Conservation (phyloP, 2,113 vertebrate genomes). For the Pardalotus punctatus region DNA sequence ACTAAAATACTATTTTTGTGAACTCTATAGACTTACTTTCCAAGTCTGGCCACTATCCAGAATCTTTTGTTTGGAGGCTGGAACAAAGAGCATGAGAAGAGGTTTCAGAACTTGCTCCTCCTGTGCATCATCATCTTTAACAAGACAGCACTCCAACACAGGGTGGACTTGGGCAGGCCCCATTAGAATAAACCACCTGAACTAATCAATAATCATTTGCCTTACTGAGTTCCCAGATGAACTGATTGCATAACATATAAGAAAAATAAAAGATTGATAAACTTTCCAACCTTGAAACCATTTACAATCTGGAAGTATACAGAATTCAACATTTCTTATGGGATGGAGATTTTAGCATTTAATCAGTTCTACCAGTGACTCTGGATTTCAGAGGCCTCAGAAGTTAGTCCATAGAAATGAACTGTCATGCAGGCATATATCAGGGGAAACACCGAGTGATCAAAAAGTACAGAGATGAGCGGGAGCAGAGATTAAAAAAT, state of each 20-base stretch:
- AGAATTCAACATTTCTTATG: neutral
- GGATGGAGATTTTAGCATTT: neutral
- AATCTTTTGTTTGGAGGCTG: neutral
- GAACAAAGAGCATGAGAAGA: accelerated
- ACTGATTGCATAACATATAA: neutral
- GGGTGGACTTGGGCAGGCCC: neutral
- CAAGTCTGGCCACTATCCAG: neutral
- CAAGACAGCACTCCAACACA: neutral
- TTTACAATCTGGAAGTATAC: neutral
- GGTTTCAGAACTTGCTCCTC: neutral
- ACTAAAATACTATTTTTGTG: neutral
- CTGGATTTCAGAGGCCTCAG: neutral
- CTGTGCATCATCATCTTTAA: neutral
- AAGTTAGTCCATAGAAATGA: neutral
- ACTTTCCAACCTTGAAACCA: neutral
- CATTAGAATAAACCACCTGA: neutral
- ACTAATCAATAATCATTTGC: neutral
- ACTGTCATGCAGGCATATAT: neutral
- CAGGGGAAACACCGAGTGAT: neutral
- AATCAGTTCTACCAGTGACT: neutral
- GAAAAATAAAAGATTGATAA: neutral
- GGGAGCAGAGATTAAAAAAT: neutral
- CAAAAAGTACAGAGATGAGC: neutral
- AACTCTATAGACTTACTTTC: neutral
- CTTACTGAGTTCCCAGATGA: neutral